Percentiles rank a stretch among this genome's conserved stretches.
Conservation (phyloP, 2,113 vertebrate genomes). For the Donacobius atricapilla region DNA sequence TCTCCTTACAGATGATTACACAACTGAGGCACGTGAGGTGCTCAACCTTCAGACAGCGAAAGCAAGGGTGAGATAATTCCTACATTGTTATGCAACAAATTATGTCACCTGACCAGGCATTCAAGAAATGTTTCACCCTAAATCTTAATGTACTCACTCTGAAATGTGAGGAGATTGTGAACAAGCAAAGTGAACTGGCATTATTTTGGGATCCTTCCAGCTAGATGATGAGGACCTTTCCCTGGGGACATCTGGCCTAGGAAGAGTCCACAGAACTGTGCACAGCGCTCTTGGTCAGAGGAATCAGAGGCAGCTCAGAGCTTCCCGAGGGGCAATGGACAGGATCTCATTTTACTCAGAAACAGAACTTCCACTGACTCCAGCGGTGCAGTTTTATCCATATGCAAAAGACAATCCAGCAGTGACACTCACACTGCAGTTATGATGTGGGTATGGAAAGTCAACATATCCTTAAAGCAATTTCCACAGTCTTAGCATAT, state of each 20-base stretch:
- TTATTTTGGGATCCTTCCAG: not conserved
- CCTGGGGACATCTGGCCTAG: not conserved
- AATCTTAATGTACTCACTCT: not conserved
- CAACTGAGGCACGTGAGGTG: not conserved
- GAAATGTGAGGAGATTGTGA: not conserved
- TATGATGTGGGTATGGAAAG: not conserved
- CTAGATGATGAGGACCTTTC: not conserved
- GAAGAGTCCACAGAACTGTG: not conserved
- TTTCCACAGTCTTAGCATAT: slow-evolving; percentile 46
- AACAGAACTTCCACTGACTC: not conserved
- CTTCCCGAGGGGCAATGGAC: not conserved
- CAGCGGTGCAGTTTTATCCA: not conserved
- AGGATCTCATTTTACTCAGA: not conserved
- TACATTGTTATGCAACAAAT: not conserved
- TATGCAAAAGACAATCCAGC: not conserved
- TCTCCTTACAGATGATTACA: not conserved
- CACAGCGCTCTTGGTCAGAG: not conserved
- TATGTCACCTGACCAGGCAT: not conserved
- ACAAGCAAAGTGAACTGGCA: not conserved
- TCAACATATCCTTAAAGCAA: not conserved
- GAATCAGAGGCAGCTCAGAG: not conserved
- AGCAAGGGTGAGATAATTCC: not conserved
- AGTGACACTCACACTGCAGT: not conserved
- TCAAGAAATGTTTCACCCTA: not conserved
- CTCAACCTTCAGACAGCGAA: not conserved